These are phyloP conservation scores for Heterohyrax brucei DNA, from an alignment of 2,797 vertebrate species.

Conservation along the genomic window DNA sequence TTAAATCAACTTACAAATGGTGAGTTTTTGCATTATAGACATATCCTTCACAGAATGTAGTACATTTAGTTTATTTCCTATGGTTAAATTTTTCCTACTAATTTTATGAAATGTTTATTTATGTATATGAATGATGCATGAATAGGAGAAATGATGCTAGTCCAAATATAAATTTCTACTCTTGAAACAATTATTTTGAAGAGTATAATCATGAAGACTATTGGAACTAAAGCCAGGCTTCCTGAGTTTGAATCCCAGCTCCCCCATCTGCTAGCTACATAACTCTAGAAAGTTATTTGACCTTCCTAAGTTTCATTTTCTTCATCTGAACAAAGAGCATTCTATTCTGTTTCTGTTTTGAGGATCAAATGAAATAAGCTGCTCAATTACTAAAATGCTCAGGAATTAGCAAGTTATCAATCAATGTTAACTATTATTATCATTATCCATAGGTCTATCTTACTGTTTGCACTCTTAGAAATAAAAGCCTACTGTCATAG, in stretches of 20 bases:
- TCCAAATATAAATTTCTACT: not conserved
- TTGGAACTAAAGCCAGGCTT: not conserved
- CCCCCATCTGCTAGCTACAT: not conserved
- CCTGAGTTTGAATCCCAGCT: constrained; percentile 13
- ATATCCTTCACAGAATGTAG: not conserved
- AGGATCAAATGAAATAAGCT: constrained; percentile 47
- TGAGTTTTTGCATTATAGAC: not conserved
- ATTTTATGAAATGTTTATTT: constrained; percentile 56
- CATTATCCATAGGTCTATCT: not conserved
- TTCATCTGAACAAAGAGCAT: not conserved
- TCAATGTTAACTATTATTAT: not conserved
- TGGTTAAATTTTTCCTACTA: not conserved
- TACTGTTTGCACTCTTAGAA: constrained; percentile 29
- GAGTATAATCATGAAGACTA: not conserved
- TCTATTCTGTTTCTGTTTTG: not conserved
- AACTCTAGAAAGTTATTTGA: constrained; percentile 21
- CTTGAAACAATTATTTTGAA: constrained; percentile 52
- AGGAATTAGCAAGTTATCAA: constrained; percentile 1
- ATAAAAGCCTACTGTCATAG: not conserved
- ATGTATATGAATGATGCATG: not conserved
- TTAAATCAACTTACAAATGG: constrained; percentile 56
- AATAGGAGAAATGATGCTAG: constrained; percentile 29
- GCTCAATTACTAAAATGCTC: constrained; percentile 48
- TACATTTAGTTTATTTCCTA: constrained; percentile 53
- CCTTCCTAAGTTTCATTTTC: not conserved